A percentile compares a stretch with the other conserved stretches of the same genome.
phyloP scores from a whole-genome alignment of 2,113 vertebrate species.

The Aldabrachelys gigantea region DNA sequence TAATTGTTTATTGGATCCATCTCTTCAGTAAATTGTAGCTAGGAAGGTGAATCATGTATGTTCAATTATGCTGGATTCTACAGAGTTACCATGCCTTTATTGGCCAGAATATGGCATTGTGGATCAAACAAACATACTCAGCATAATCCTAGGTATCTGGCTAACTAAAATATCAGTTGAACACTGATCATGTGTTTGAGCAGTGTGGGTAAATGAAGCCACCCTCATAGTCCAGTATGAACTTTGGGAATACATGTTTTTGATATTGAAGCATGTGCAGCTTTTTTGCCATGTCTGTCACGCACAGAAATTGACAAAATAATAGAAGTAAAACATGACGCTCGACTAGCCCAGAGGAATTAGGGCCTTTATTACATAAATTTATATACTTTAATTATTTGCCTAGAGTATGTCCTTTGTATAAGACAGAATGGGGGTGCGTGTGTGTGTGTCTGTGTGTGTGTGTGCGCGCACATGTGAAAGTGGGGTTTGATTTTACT shows the following conservation, averaged over 20 bases:
- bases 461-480: not conserved
- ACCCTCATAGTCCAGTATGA: not conserved
- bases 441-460: not conserved
- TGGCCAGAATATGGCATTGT: not conserved
- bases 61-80: not conserved
- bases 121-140: not conserved
- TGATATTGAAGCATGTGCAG: not conserved
- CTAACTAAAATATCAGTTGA: not conserved
- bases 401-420: not conserved
- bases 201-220: not conserved
- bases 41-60: not conserved
- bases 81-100: not conserved
- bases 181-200: not conserved
- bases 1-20: not conserved
- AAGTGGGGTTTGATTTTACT: conserved; percentile 11
- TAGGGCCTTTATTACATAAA: conserved; percentile 9
- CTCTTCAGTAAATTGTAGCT: not conserved
- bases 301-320: accelerated
- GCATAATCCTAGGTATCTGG: not conserved
- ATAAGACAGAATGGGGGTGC: not conserved
- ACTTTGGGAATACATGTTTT: not conserved
- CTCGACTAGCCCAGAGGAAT: not conserved
- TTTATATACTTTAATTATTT: conserved; percentile 39
- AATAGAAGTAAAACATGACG: not conserved
- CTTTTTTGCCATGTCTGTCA: not conserved